phyloP scores from a whole-genome alignment of 2,888 invertebrate species.

The Platycheirus rosarum region DNA sequence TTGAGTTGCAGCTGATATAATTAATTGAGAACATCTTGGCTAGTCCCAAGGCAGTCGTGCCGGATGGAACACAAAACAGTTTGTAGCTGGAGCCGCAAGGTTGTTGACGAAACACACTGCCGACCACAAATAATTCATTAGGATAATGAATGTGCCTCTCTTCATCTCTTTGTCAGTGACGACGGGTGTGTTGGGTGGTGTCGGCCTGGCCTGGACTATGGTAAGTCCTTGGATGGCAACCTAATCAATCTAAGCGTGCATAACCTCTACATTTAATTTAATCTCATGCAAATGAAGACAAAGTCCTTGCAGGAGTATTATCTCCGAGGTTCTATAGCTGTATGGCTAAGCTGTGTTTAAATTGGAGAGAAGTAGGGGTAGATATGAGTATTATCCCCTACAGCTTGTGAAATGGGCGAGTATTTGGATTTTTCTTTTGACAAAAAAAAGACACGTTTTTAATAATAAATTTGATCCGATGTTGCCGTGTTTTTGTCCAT shows the following conservation, averaged over 20 bases:
- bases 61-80: constrained; percentile 12
- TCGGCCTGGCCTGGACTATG: constrained; percentile 25
- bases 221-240: constrained; percentile 49
- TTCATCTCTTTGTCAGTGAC: constrained; percentile 10
- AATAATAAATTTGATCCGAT: no score
- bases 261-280: constrained; percentile 40
- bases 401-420: no score
- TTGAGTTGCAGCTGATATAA: constrained; percentile 51
- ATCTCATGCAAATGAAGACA: constrained; percentile 18
- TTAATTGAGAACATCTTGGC: constrained; percentile 63
- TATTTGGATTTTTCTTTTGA: no score
- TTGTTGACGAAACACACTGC: constrained; percentile 53
- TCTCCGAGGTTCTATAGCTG: not conserved
- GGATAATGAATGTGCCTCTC: constrained; percentile 60
- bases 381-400: no score
- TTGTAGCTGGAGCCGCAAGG: constrained; percentile 27
- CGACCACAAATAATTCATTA: constrained; percentile 66
- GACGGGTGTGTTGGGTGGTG: constrained; percentile 11
- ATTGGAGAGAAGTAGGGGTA: no score
- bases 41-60: constrained; percentile 35
- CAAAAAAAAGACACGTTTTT: no score
- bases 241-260: constrained; percentile 54
- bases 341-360: no score
- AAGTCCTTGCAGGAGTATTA: constrained; percentile 25
- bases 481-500: no score